These are phyloP conservation scores for Eupsilia transversa DNA, from an alignment of 2,888 invertebrate genomes.

Conservation along the genomic window DNA sequence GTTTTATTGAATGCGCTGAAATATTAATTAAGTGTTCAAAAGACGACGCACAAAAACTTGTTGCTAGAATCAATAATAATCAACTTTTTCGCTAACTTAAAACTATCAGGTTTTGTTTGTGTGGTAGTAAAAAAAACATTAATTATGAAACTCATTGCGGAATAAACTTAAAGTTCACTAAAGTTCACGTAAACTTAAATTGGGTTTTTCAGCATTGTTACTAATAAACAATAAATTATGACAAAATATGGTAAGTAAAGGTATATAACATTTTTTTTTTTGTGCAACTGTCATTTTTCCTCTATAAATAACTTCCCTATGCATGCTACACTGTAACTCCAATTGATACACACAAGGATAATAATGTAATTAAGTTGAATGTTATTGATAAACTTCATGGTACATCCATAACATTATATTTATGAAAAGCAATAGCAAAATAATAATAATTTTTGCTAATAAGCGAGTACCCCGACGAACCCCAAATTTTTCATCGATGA, in stretches of 20 bases:
- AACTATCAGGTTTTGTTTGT: not conserved
- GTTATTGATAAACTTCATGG: not conserved
- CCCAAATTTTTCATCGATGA: slow-evolving; percentile 52
- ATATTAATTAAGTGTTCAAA: not conserved
- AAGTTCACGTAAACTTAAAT: too few relatives aligned
- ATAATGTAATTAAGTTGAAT: not conserved
- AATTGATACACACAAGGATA: slow-evolving; percentile 2
- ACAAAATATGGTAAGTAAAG: not conserved
- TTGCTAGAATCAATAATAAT: not conserved
- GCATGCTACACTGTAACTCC: not conserved
- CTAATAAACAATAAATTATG: not conserved
- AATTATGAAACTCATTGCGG: not conserved
- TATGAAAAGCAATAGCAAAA: not conserved
- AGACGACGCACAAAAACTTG: not conserved
- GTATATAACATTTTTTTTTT: too few relatives aligned
- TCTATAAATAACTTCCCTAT: not conserved
- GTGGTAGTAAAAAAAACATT: not conserved
- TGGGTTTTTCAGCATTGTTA: too few relatives aligned
- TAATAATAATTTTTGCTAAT: not conserved
- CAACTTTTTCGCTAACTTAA: not conserved
- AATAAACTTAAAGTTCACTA: too few relatives aligned
- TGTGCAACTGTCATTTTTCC: too few relatives aligned
- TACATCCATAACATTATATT: not conserved
- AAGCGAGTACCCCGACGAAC: slow-evolving; percentile 45
- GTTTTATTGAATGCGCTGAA: too few relatives aligned